A percentile compares a stretch with the other conserved stretches of the same genome.
These are phyloP conservation scores for Rachycentron canadum DNA, from an alignment of 2,797 vertebrate genomes.

Conservation along the genomic window DNA sequence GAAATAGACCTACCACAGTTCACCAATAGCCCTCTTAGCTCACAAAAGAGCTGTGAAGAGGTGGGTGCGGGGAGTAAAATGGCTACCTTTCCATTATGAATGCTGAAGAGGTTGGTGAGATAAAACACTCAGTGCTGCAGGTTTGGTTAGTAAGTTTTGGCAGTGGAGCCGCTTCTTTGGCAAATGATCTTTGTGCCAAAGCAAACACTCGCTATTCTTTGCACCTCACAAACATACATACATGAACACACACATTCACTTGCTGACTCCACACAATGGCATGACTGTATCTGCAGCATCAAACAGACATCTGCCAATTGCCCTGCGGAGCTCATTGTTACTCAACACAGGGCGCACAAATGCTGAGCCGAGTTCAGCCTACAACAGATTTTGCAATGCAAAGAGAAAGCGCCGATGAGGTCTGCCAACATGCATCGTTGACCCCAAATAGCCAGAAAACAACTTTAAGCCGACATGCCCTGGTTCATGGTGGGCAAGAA, in stretches of 20 bases:
- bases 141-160: constrained; percentile 74
- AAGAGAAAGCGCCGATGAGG: constrained; percentile 54
- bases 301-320: constrained; percentile 72
- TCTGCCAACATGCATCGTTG: constrained; percentile 67
- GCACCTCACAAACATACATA: constrained; percentile 47
- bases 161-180: constrained; percentile 60
- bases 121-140: constrained; percentile 51
- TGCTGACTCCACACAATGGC: constrained; percentile 71
- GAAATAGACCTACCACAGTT: constrained; percentile 26
- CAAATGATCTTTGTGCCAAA: constrained; percentile 68
- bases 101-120: constrained; percentile 48
- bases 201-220: constrained; percentile 64
- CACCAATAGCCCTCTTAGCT: constrained; percentile 40
- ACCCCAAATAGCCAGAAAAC: constrained; percentile 70
- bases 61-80: constrained; percentile 37
- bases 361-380: constrained; percentile 52
- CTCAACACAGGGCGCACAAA: constrained; percentile 61
- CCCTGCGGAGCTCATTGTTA: constrained; percentile 69
- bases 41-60: constrained; percentile 43
- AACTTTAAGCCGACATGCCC: constrained; percentile 49
- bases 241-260: constrained; percentile 44
- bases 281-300: constrained; percentile 70
- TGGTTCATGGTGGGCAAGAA: constrained; percentile 30
- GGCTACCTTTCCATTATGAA: constrained; percentile 42
- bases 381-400: constrained; percentile 68